Evolutionary conservation across 2,113 vertebrate species (phyloP).

Genomic region (Oenanthe melanoleuca): DNA sequence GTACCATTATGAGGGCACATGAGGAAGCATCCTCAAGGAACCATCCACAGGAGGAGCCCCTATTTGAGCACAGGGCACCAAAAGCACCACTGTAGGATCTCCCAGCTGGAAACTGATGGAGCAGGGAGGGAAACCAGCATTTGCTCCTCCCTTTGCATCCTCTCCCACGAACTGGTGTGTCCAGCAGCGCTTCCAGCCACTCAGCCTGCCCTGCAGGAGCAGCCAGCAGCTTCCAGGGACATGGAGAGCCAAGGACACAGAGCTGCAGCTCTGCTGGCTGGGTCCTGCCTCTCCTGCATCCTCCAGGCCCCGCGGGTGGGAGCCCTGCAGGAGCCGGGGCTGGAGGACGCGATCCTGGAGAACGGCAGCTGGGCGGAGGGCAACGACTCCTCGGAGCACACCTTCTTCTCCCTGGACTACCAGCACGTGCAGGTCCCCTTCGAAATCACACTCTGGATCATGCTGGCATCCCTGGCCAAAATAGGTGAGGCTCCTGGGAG

Average conservation of each 20-base stretch:
- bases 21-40: background rate
- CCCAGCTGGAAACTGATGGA: background rate
- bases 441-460: conserved; percentile 86
- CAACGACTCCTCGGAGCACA: conserved; percentile 7
- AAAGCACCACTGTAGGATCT: background rate
- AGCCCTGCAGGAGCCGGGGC: background rate
- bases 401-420: conserved; percentile 82
- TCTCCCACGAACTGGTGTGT: accelerated
- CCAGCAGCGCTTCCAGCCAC: accelerated
- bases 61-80: accelerated
- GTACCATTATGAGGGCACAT: accelerated
- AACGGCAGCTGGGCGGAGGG: conserved; percentile 6
- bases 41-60: background rate
- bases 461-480: conserved; percentile 86
- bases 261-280: background rate
- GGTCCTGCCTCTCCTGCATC: background rate
- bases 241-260: background rate
- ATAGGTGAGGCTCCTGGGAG: conserved; percentile 72
- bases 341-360: background rate
- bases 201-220: accelerated
- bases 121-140: background rate
- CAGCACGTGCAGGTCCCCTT: conserved; percentile 83
- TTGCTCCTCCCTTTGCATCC: background rate
- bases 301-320: background rate
- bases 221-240: background rate